Evolutionary conservation across 1,140 invertebrate genomes (phyloP), one percentile per base, ranked within the genome.

Genomic region (Physella acuta): DNA sequence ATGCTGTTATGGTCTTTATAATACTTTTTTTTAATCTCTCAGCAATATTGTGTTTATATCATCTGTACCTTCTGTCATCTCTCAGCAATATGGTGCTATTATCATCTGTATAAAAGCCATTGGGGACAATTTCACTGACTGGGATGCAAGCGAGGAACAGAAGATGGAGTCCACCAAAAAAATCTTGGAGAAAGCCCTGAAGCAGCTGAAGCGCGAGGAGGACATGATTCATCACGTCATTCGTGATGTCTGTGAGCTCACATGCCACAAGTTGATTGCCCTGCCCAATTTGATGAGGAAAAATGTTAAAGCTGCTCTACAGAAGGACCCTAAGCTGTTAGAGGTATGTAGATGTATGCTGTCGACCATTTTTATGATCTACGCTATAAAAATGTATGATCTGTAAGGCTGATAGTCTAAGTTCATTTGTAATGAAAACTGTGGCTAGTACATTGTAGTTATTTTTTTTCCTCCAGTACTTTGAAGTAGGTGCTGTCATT

Each of bases 81-180:
- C 36, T 24, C 64, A 68, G 52, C 26, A 58, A 39, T 69, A 69
- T 31, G 71, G 71, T n/a, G 58, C 66, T n/a, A 52, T 72, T 44
- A 63, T 72, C 31, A 62, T 72, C 34, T 72, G 66, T 31, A 68
- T 72, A 28, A 72, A 72, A 28, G 71, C 71, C 24, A 62, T 72
- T 37, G 71, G 71, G n/a, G 71, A 72, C 61, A 72, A 68, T 51
- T 72, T 72, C 26, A 3, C 31, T 17, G 66, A 69, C 11, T 72
- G 71, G 71, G 55, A 28, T 49, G 55, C 66, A 14, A 4, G 39
- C 16, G 39, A 51, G 34, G 56, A 68, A n/a, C 24, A 60, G 30
- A 39, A 49, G 11, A 30, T 49, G 37, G 37, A 28, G 34, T 44
- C 36, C 17, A 68, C 58, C 16, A 52, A 36, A 1, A 59, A 31